Conservation (phyloP, 2,113 vertebrate species). For the Zapus hudsonius region DNA sequence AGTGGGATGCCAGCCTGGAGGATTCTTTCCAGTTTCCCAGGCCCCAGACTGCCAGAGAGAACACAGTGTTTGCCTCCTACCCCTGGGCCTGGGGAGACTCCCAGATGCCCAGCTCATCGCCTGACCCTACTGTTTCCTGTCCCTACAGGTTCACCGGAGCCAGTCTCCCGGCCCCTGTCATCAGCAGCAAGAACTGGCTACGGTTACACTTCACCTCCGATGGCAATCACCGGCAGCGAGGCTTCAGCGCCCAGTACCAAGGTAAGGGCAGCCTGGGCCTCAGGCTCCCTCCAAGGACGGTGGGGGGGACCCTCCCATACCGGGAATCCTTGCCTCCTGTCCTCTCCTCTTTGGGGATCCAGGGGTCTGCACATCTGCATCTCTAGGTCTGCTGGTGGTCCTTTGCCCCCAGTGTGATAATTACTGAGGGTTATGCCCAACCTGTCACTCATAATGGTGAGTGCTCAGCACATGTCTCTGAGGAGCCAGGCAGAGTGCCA, state of each 20-base stretch:
- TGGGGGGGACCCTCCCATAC: accelerated
- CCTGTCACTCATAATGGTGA: background rate
- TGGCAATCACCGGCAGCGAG: conserved; percentile 96
- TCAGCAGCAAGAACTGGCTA: conserved; percentile 99
- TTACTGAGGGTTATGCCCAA: accelerated
- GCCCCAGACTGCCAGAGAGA: accelerated
- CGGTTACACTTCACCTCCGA: conserved; percentile 97
- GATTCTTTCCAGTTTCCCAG: background rate
- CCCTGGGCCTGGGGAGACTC: background rate
- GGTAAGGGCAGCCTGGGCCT: conserved; percentile 81
- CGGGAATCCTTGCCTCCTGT: background rate
- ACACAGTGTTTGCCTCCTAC: too few relatives aligned
- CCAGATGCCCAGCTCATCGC: background rate
- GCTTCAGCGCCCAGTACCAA: conserved; percentile 98
- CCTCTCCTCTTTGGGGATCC: background rate
- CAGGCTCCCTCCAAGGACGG: accelerated
- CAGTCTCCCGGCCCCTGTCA: conserved; percentile 96
- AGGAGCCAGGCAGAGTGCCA: background rate
- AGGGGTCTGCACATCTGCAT: background rate
- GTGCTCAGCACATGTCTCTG: accelerated
- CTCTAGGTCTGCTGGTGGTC: background rate
- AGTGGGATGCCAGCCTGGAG: background rate
- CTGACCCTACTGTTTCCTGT: conserved; percentile 16
- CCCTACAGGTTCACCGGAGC: conserved; percentile 94
- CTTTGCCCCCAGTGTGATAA: background rate